Evolutionary conservation across 2,113 vertebrate genomes (phyloP), one percentile per base, ranked within the genome.

Genomic region (Trogon surrucura): DNA sequence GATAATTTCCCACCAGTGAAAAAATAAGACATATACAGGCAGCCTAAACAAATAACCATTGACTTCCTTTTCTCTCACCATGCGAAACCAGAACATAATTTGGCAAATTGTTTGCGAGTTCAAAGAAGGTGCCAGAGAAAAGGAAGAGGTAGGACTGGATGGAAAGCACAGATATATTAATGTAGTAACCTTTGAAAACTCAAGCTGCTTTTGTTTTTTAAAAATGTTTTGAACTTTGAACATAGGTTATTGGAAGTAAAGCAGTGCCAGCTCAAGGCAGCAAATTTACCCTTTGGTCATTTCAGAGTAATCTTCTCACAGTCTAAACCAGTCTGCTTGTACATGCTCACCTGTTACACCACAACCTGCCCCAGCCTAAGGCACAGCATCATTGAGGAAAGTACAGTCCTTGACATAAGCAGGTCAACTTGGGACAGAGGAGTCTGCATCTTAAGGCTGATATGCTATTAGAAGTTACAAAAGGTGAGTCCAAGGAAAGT

Each of bases 1-100:
- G 44, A 32, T 71, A 87, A 91, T 69, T 79, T 57, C 57, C 73
- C 25, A 57, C 11, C 57, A 95, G 47, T 38, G 92, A 95, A 92
- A 65, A 71, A 81, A 56, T 56, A 79, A 78, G 50, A 57, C 17
- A 21, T 22, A 58, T 14, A 27, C 51, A 74, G 34, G 47, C 48
- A 84, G 53, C 27, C 66, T 77, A 53, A 57, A 80, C 5, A 26
- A 77, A 11, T 26, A 75, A 36, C 26, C 17, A 45, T 38, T 65
- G 36, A n/a, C 34, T 84, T 88, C 13, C 8, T 19, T 77, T 73
- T 80, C 58, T 69, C 57, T 34, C 75, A 58, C 16, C 1, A 0
- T 18, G 5, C 16, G 77, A 73, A 92, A 74, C 2, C 10, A 38
- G 54, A 89, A 45, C 9, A 9, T 34, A 92, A 84, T 51, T 78